Percentiles rank a stretch among this genome's conserved stretches.
Evolutionary conservation across 2,113 vertebrate genomes (phyloP).

Genomic region (Eulemur rufifrons): DNA sequence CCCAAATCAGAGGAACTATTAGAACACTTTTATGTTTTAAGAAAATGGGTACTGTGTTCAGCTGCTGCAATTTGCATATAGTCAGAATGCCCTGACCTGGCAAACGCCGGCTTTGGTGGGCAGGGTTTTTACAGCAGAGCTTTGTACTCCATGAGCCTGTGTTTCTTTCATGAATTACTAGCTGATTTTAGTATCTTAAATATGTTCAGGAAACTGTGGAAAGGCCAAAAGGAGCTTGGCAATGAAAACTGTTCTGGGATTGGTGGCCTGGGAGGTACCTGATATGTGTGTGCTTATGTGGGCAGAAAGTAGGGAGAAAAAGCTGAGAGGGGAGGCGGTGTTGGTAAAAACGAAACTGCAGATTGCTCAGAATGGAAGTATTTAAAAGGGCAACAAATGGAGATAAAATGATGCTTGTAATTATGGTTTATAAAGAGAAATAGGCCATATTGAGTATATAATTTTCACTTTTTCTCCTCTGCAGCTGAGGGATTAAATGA

Average conservation of each 20-base stretch:
- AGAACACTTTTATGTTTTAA: slow-evolving; percentile 1
- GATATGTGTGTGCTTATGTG: not conserved
- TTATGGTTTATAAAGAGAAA: slow-evolving; percentile 44
- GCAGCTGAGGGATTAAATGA: slow-evolving; percentile 3
- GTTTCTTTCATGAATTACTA: not conserved
- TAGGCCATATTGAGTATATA: not conserved
- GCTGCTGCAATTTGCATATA: not conserved
- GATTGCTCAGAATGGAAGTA: not conserved
- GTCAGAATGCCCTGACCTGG: slow-evolving; percentile 46
- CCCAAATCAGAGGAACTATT: slow-evolving; percentile 24
- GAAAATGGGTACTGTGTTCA: not conserved
- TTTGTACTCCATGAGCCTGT: not conserved
- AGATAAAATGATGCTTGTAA: not conserved
- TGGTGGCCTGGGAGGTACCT: not conserved
- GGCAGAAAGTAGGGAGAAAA: not conserved
- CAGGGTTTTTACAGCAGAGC: not conserved
- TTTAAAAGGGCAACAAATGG: not conserved
- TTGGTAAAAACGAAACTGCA: not conserved
- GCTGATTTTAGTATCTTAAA: not conserved
- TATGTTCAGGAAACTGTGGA: not conserved
- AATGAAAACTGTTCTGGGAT: not conserved
- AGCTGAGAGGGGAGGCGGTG: rapidly evolving
- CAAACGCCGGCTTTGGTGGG: not conserved
- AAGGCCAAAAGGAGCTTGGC: not conserved
- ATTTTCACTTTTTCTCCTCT: not conserved